These are phyloP conservation scores for Thaumetopoea pityocampa DNA, from an alignment of 1,140 invertebrate species.

Conservation along the genomic window DNA sequence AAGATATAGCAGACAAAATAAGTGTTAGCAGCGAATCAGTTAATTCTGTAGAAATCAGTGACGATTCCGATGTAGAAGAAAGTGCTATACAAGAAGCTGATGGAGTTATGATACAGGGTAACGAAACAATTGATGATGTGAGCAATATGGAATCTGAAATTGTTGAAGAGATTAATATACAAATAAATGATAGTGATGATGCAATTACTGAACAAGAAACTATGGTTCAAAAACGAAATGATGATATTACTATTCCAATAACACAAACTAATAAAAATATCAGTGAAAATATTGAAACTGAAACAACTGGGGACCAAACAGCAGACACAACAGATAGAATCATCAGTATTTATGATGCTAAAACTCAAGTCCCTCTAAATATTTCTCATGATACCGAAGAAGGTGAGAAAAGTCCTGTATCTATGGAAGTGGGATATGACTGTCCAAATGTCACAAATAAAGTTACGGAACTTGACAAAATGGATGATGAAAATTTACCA, in stretches of 20 bases:
- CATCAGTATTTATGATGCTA: conserved; percentile 41
- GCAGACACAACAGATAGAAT: no score
- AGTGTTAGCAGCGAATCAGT: conserved; percentile 49
- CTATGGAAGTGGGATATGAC: conserved; percentile 50
- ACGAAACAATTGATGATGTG: no score
- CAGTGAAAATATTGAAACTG: conserved; percentile 6
- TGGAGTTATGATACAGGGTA: conserved; percentile 4
- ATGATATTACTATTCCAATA: background rate
- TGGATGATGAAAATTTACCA: conserved; percentile 50
- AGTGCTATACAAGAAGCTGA: conserved; percentile 18
- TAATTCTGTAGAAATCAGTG: conserved; percentile 36
- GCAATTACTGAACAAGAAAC: no score
- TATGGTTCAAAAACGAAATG: no score
- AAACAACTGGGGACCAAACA: no score
- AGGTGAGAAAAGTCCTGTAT: conserved; percentile 30
- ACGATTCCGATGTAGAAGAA: conserved; percentile 36
- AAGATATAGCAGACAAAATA: conserved; percentile 38
- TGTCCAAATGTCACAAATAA: conserved; percentile 34
- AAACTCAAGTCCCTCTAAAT: conserved; percentile 38
- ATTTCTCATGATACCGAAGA: conserved; percentile 37
- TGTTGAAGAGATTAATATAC: no score
- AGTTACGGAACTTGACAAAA: conserved; percentile 39
- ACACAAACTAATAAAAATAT: background rate
- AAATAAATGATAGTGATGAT: no score
- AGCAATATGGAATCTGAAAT: no score